These are phyloP conservation scores for Onchidella celtica DNA, from an alignment of 2,888 invertebrate genomes.

Conservation along the genomic window DNA sequence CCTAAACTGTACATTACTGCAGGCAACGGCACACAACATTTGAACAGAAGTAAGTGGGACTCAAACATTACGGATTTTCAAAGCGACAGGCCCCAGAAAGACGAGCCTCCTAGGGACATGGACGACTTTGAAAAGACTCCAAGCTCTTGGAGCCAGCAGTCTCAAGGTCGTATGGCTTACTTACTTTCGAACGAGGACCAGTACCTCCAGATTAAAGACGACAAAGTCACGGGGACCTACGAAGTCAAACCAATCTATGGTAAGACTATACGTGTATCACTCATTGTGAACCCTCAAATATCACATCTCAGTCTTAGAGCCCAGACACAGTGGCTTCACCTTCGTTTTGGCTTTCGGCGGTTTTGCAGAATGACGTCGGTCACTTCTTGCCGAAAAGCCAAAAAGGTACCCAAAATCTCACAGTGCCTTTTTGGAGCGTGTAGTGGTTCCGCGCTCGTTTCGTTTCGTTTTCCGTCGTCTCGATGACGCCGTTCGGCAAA, in stretches of 20 bases:
- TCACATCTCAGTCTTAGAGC: too few species aligned
- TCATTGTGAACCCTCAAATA: too few species aligned
- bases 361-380: too few species aligned
- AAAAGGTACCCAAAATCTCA: too few species aligned
- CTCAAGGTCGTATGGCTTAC: constrained; percentile 15
- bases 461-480: too few species aligned
- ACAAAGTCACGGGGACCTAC: constrained; percentile 17
- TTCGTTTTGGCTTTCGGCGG: too few species aligned
- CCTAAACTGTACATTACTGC: background rate
- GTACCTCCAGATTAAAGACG: constrained; percentile 21
- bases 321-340: too few species aligned
- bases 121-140: background rate
- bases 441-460: too few species aligned
- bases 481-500: too few species aligned
- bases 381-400: too few species aligned
- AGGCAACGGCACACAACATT: background rate
- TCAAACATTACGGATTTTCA: background rate
- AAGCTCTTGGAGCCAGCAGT: background rate
- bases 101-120: constrained; percentile 8
- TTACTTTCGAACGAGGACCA: constrained; percentile 25
- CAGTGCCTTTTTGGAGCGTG: too few species aligned
- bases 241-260: constrained; percentile 1
- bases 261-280: too few species aligned
- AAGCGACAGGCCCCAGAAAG: constrained; percentile 23
- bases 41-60: background rate